phyloP scores from a whole-genome alignment of 2,888 invertebrate species.

The Ormyrus pomaceus region DNA sequence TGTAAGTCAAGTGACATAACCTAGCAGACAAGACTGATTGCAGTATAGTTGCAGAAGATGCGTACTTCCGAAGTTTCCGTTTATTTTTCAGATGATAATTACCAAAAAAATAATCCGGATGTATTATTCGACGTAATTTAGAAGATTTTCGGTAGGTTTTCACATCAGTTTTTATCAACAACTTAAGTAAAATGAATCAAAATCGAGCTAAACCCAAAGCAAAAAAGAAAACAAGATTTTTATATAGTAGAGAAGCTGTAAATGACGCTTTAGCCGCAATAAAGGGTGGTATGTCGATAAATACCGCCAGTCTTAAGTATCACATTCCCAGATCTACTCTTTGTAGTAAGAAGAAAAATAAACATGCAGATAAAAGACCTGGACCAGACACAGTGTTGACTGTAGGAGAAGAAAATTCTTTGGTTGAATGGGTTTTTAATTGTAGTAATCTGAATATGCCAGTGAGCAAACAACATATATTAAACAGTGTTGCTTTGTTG shows the following conservation, averaged over 20 bases:
- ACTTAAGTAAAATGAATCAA: neutral
- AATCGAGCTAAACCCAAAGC: neutral
- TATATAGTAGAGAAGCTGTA: constrained; percentile 30
- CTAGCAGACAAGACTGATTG: neutral
- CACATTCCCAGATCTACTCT: constrained; percentile 55
- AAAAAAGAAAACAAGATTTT: constrained; percentile 7
- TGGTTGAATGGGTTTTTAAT: constrained; percentile 57
- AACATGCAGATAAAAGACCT: constrained; percentile 48
- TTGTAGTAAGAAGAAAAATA: constrained; percentile 48
- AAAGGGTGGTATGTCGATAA: constrained; percentile 46
- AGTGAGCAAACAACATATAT: constrained; percentile 56
- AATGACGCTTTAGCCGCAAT: constrained; percentile 43
- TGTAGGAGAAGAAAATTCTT: constrained; percentile 46
- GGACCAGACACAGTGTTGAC: constrained; percentile 52
- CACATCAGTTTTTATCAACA: neutral
- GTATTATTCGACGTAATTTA: too few species aligned
- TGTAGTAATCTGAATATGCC: constrained; percentile 59
- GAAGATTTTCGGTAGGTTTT: too few species aligned
- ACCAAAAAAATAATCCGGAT: too few species aligned
- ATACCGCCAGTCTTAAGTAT: constrained; percentile 46
- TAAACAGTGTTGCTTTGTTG: constrained; percentile 58
- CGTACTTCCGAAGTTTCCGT: too few species aligned
- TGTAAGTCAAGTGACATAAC: constrained; percentile 16
- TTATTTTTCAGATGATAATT: too few species aligned
- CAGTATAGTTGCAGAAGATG: too few species aligned